Percentiles rank a stretch among this genome's conserved stretches.
Evolutionary conservation across 2,113 vertebrate species (phyloP).

Genomic region (Apteryx mantelli): DNA sequence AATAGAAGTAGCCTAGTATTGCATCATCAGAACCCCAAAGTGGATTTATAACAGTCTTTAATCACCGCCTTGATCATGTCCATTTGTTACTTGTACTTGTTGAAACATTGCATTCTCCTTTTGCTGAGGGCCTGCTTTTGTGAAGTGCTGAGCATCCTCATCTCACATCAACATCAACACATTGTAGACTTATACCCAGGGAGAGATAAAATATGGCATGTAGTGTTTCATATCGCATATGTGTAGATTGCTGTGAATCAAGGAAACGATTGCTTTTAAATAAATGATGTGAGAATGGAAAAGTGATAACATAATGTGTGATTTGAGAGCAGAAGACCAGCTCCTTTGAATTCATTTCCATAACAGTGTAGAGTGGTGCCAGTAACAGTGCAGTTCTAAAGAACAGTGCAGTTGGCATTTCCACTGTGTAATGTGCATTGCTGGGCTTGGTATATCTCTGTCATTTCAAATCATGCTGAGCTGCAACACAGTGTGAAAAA

Average conservation of each 20-base stretch:
- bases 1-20: neutral
- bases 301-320: neutral
- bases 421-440: neutral
- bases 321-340: neutral
- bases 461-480: neutral
- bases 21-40: neutral
- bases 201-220: neutral
- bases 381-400: neutral
- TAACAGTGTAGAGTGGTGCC: neutral
- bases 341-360: neutral
- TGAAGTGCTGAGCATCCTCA: conserved; percentile 11
- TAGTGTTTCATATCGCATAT: fast-evolving
- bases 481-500: neutral
- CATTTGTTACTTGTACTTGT: neutral
- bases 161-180: neutral
- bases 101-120: neutral
- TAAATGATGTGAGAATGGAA: neutral
- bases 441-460: neutral
- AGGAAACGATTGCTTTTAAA: neutral
- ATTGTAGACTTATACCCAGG: neutral
- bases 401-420: neutral
- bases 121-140: neutral
- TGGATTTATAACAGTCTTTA: neutral
- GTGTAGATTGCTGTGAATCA: neutral
- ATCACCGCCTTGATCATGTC: neutral